Evolutionary conservation across 2,113 vertebrate species (phyloP).

Genomic region (Elgaria multicarinata): DNA sequence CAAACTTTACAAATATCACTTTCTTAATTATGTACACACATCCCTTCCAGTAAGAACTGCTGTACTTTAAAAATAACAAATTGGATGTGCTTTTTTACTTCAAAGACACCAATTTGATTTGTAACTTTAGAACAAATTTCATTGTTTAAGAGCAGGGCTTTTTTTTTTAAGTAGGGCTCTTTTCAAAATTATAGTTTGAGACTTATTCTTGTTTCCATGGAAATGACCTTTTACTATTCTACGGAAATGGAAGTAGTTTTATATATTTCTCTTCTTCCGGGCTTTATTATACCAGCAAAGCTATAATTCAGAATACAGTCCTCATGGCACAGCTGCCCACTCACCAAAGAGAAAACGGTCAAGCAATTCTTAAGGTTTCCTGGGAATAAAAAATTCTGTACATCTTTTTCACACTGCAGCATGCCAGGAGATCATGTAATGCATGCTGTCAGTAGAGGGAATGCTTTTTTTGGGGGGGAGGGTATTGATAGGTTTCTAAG

Average conservation of each 20-base stretch:
- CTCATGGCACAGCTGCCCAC: slow-evolving; percentile 56
- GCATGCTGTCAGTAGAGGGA: slow-evolving; percentile 40
- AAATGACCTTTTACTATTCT: slow-evolving; percentile 76
- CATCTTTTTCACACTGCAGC: slow-evolving; percentile 43
- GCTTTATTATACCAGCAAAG: slow-evolving; percentile 71
- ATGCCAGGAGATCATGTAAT: slow-evolving; percentile 52
- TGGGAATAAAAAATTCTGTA: slow-evolving; percentile 43
- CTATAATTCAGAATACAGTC: slow-evolving; percentile 66
- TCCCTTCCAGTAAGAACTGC: slow-evolving; percentile 11
- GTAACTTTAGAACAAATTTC: slow-evolving; percentile 63
- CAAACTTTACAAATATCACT: slow-evolving; percentile 21
- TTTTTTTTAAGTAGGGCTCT: slow-evolving; percentile 62
- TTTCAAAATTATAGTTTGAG: slow-evolving; percentile 70
- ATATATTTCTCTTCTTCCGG: slow-evolving; percentile 75
- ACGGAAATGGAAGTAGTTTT: slow-evolving; percentile 73
- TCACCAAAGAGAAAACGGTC: slow-evolving; percentile 52
- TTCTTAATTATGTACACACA: slow-evolving; percentile 47
- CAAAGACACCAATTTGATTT: slow-evolving; percentile 45
- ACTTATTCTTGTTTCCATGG: slow-evolving; percentile 73
- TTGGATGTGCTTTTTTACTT: slow-evolving; percentile 48
- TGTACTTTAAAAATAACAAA: slow-evolving; percentile 38
- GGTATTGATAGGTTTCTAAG: slow-evolving; percentile 55
- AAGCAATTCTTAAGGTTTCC: slow-evolving; percentile 47
- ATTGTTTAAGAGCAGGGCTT: slow-evolving; percentile 49
- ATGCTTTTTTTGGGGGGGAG: slow-evolving; percentile 36